A percentile compares a stretch with the other conserved stretches of the same genome.
phyloP scores from a whole-genome alignment of 2,113 vertebrate genomes.

The Aphyosemion australe region DNA sequence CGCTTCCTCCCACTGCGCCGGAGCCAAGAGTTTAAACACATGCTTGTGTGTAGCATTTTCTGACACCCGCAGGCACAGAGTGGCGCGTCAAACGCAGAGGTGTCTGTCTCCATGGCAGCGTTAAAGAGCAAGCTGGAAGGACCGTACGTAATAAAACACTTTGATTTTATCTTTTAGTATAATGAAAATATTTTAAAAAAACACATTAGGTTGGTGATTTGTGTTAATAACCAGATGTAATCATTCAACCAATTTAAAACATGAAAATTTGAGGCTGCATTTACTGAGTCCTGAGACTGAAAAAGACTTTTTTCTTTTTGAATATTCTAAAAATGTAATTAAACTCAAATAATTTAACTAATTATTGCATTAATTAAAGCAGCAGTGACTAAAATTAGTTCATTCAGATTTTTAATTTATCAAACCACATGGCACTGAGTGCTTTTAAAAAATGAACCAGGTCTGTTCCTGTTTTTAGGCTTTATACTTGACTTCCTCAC shows the following conservation, averaged over 20 bases:
- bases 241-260: no score
- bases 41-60: constrained; percentile 59
- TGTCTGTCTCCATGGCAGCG: constrained; percentile 72
- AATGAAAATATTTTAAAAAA: constrained; percentile 26
- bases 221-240: no score
- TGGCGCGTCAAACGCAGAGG: constrained; percentile 41
- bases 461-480: constrained; percentile 26
- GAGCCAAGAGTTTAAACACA: constrained; percentile 64
- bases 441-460: no score
- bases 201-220: constrained; percentile 36
- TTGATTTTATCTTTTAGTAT: constrained; percentile 47
- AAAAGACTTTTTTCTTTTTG: no score
- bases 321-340: no score
- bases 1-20: constrained; percentile 47
- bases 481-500: constrained; percentile 25
- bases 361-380: no score
- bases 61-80: constrained; percentile 59
- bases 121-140: constrained; percentile 24
- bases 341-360: no score
- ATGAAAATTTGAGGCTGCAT: no score
- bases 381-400: no score
- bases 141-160: constrained; percentile 32
- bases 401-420: no score
- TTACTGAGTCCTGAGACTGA: no score
- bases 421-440: no score